phyloP scores from a whole-genome alignment of 2,888 invertebrate genomes.

The Microctonus brassicae region DNA sequence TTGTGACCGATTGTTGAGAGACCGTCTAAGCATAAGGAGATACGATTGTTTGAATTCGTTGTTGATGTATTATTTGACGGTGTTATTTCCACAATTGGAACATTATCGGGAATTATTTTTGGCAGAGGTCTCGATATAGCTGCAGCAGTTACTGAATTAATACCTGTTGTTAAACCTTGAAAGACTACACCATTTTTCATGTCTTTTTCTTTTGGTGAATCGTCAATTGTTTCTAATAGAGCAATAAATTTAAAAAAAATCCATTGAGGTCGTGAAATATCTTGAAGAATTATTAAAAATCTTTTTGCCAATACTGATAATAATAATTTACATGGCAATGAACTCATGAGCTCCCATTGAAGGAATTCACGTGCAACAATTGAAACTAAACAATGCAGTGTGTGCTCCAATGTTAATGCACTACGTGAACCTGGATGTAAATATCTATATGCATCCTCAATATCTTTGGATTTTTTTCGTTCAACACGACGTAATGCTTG shows the following conservation, averaged over 20 bases:
- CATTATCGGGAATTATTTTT: constrained; percentile 41
- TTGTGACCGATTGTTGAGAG: constrained; percentile 53
- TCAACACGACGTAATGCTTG: constrained; percentile 63
- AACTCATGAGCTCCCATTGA: constrained; percentile 79
- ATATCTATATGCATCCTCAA: constrained; percentile 62
- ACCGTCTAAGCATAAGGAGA: constrained; percentile 53
- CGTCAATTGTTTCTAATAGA: constrained; percentile 45
- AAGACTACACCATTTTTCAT: constrained; percentile 52
- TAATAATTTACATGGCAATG: constrained; percentile 76
- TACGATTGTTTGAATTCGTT: constrained; percentile 37
- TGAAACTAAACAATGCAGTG: constrained; percentile 74
- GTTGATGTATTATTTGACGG: constrained; percentile 13
- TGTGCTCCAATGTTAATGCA: constrained; percentile 72
- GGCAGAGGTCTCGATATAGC: constrained; percentile 58
- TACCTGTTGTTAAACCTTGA: constrained; percentile 58
- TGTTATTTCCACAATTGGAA: constrained; percentile 26
- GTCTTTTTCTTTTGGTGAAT: not conserved
- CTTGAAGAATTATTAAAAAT: constrained; percentile 67
- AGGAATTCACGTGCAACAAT: constrained; percentile 75
- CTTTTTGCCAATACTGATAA: constrained; percentile 76
- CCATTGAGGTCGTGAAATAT: constrained; percentile 57
- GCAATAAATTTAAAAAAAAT: constrained; percentile 51
- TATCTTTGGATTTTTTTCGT: constrained; percentile 53
- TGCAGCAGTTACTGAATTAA: constrained; percentile 61
- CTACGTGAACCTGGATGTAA: constrained; percentile 62